These are phyloP conservation scores for Syrmaticus mikado DNA, from an alignment of 2,113 vertebrate species.

Conservation along the genomic window DNA sequence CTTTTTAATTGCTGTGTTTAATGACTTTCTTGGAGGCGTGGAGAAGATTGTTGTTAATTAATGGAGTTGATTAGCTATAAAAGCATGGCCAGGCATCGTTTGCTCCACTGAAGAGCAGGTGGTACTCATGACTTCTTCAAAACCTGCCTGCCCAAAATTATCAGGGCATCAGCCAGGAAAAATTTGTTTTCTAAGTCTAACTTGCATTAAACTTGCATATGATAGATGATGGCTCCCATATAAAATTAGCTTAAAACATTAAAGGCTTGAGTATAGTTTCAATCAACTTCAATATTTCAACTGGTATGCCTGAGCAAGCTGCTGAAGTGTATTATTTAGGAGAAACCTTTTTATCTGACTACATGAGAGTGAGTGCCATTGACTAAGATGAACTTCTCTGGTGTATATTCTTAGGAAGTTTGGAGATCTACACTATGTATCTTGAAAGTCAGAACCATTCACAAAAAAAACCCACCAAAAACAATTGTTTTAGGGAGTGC, in stretches of 20 bases:
- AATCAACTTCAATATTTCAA: constrained; percentile 49
- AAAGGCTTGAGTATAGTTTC: constrained; percentile 48
- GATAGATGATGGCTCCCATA: constrained; percentile 52
- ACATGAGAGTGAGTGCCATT: background rate
- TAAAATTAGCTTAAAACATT: constrained; percentile 65
- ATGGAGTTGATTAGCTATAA: background rate
- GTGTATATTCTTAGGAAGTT: background rate
- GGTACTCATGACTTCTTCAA: background rate
- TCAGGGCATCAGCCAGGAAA: constrained; percentile 1
- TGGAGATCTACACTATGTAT: background rate
- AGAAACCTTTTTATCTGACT: constrained; percentile 42
- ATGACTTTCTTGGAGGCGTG: background rate
- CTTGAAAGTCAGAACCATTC: background rate
- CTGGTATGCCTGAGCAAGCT: background rate
- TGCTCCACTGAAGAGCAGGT: background rate
- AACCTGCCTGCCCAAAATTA: background rate
- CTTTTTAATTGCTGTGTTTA: background rate
- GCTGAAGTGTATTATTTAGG: constrained; percentile 53
- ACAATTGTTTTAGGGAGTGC: background rate
- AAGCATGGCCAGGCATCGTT: background rate
- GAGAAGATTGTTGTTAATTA: background rate
- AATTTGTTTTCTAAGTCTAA: background rate
- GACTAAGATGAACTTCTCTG: background rate
- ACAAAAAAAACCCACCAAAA: background rate
- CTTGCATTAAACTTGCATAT: background rate